phyloP scores from a whole-genome alignment of 2,888 invertebrate species.

The Pyrrhosoma nymphula region DNA sequence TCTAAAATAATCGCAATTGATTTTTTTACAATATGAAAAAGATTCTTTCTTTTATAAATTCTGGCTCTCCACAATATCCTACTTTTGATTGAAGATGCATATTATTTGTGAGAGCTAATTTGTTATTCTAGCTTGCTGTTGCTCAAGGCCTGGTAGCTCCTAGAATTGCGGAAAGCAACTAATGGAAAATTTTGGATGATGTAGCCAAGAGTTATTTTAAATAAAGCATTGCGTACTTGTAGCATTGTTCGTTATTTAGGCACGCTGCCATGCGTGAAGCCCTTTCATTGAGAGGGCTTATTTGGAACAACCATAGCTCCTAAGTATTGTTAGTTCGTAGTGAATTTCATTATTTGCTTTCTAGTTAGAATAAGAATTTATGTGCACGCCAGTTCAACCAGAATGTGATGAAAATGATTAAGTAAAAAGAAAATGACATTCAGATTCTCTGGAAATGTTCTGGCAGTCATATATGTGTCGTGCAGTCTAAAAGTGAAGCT shows the following conservation, averaged over 20 bases:
- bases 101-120: slow-evolving; percentile 63
- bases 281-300: slow-evolving; percentile 61
- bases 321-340: slow-evolving; percentile 66
- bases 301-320: slow-evolving; percentile 66
- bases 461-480: slow-evolving; percentile 60
- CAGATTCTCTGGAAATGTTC: slow-evolving; percentile 67
- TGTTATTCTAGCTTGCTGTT: slow-evolving; percentile 68
- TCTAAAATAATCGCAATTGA: not conserved
- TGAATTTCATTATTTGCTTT: slow-evolving; percentile 68
- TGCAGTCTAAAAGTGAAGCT: slow-evolving; percentile 65
- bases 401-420: slow-evolving; percentile 46
- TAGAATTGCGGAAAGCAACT: slow-evolving; percentile 68
- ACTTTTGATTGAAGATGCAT: slow-evolving; percentile 58
- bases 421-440: slow-evolving; percentile 53
- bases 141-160: slow-evolving; percentile 68
- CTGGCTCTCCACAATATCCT: slow-evolving; percentile 63
- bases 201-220: slow-evolving; percentile 68
- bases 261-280: slow-evolving; percentile 58
- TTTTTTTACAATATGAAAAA: not conserved
- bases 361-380: slow-evolving; percentile 65
- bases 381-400: slow-evolving; percentile 67
- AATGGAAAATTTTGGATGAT: slow-evolving; percentile 67
- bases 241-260: slow-evolving; percentile 68
- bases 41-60: not conserved
- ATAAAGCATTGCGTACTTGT: slow-evolving; percentile 65